Evolutionary conservation across 2,888 invertebrate genomes (phyloP).

Genomic region (Charanyca ferruginea): DNA sequence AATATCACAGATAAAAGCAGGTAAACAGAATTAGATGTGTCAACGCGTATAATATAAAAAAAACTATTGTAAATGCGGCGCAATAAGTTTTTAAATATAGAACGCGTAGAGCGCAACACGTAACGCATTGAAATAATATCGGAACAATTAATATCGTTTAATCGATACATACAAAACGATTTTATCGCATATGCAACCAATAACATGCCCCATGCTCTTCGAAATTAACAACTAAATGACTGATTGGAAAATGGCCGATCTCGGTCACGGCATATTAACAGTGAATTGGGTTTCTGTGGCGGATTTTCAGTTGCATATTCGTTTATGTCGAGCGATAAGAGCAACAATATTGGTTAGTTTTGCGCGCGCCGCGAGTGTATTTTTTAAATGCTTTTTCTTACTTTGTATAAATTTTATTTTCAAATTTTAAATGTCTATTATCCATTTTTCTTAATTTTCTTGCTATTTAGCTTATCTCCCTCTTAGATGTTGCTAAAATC

Average conservation of each 20-base stretch:
- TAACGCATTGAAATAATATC: slow-evolving; percentile 64
- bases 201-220: slow-evolving; percentile 89
- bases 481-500: not conserved
- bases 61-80: slow-evolving; percentile 15
- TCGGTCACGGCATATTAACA: slow-evolving; percentile 89
- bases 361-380: slow-evolving; percentile 61
- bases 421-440: slow-evolving; percentile 10
- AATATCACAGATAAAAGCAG: slow-evolving; percentile 24
- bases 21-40: slow-evolving; percentile 21
- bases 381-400: slow-evolving; percentile 57
- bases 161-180: slow-evolving; percentile 76
- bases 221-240: slow-evolving; percentile 90
- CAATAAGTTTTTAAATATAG: slow-evolving; percentile 59
- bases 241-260: slow-evolving; percentile 87
- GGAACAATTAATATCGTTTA: slow-evolving; percentile 76
- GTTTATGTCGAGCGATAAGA: slow-evolving; percentile 82
- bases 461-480: slow-evolving; percentile 78
- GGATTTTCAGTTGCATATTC: slow-evolving; percentile 80
- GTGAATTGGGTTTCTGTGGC: slow-evolving; percentile 89
- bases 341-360: slow-evolving; percentile 77
- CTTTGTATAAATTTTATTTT: slow-evolving; percentile 25
- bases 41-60: slow-evolving; percentile 15
- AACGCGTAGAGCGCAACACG: slow-evolving; percentile 62
- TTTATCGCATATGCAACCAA: slow-evolving; percentile 79
- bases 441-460: slow-evolving; percentile 46